Evolutionary conservation across 2,113 vertebrate genomes (phyloP).

Genomic region (Stomatorhinus ivindoensis): DNA sequence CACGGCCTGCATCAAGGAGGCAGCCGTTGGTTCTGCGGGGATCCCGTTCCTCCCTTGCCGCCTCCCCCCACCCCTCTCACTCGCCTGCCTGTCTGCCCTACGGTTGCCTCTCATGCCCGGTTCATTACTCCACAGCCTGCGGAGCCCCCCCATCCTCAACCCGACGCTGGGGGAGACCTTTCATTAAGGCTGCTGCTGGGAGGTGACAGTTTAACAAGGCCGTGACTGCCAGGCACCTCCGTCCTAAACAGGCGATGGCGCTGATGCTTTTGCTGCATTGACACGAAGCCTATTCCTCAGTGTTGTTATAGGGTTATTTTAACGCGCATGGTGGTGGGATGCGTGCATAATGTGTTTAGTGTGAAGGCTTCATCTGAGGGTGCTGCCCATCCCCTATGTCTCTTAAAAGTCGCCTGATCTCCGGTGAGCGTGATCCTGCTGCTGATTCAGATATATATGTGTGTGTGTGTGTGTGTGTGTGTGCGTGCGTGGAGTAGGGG

Average conservation of each 20-base stretch:
- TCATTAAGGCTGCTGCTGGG: conserved; percentile 16
- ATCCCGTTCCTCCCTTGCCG: not conserved
- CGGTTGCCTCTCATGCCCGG: not conserved
- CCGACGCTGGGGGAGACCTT: not conserved
- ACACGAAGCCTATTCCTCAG: not conserved
- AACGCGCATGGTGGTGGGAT: not conserved
- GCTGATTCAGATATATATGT: not conserved
- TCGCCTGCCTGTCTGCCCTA: not conserved
- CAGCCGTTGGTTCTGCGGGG: conserved; percentile 5
- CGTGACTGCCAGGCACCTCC: conserved; percentile 16
- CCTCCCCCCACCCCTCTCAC: not conserved
- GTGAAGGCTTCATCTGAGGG: not conserved
- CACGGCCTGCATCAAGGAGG: not conserved
- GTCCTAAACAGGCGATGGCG: not conserved
- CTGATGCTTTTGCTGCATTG: not conserved
- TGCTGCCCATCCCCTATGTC: not conserved
- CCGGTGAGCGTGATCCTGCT: not conserved
- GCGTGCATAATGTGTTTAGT: not conserved
- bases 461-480: not conserved
- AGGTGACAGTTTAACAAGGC: conserved; percentile 33
- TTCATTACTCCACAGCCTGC: conserved; percentile 7
- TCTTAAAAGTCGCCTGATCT: not conserved
- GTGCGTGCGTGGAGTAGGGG: too few species aligned
- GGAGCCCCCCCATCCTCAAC: not conserved
- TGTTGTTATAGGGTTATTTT: not conserved